These are phyloP conservation scores for Coleophora deauratella DNA, from an alignment of 2,888 invertebrate species.

Conservation along the genomic window DNA sequence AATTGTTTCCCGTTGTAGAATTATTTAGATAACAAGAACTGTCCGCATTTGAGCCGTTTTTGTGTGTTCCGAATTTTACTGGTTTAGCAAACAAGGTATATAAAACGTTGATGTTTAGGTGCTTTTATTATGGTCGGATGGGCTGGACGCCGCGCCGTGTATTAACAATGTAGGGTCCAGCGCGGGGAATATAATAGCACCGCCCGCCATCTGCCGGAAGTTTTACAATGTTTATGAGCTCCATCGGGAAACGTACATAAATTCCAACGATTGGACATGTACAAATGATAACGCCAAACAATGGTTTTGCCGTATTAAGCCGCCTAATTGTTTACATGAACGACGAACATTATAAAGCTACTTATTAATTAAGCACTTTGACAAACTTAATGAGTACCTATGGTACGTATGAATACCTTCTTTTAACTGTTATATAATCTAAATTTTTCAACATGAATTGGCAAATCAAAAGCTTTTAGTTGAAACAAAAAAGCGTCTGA, in stretches of 20 bases:
- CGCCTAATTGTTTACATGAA: slow-evolving; percentile 32
- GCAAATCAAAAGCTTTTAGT: too few species aligned
- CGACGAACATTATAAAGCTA: too few species aligned
- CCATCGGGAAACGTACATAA: slow-evolving; percentile 64
- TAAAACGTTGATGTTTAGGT: slow-evolving; percentile 32
- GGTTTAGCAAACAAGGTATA: slow-evolving; percentile 35
- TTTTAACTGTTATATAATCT: too few species aligned
- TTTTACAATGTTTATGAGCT: slow-evolving; percentile 70
- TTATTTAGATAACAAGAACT: slow-evolving; percentile 12
- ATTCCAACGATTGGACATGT: slow-evolving; percentile 54
- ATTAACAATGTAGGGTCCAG: slow-evolving; percentile 26
- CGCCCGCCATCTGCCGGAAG: slow-evolving; percentile 66
- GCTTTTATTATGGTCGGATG: slow-evolving; percentile 22
- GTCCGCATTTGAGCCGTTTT: slow-evolving; percentile 12
- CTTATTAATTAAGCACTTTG: too few species aligned
- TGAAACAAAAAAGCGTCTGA: too few species aligned
- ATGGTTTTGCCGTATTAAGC: slow-evolving; percentile 43
- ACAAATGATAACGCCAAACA: slow-evolving; percentile 46
- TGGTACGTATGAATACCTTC: too few species aligned
- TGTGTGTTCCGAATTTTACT: slow-evolving; percentile 22
- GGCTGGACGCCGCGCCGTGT: slow-evolving; percentile 24
- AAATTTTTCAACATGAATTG: too few species aligned
- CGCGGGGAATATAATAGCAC: slow-evolving; percentile 46
- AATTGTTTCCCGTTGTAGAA: slow-evolving; percentile 6
- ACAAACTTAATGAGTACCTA: too few species aligned